phyloP scores from a whole-genome alignment of 2,888 invertebrate species.

The Drosophila flavopinicola region DNA sequence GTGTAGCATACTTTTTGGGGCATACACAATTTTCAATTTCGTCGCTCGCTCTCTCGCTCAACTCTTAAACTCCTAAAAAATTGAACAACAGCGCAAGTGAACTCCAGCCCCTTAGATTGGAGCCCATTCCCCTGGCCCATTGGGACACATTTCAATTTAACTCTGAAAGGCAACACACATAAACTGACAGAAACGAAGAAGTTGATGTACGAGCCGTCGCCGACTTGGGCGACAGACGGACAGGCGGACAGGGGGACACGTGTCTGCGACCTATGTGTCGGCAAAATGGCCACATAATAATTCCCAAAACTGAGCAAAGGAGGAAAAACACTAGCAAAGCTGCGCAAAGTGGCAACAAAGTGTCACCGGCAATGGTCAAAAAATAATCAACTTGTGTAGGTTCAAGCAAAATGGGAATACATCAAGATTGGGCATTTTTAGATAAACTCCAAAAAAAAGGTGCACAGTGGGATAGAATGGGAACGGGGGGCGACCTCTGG shows the following conservation, averaged over 20 bases:
- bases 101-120: not conserved
- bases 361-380: slow-evolving; percentile 42
- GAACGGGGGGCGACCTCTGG: slow-evolving; percentile 1
- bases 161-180: slow-evolving; percentile 53
- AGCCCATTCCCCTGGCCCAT: slow-evolving; percentile 18
- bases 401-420: slow-evolving; percentile 32
- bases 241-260: slow-evolving; percentile 48
- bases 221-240: slow-evolving; percentile 19
- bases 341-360: slow-evolving; percentile 31
- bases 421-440: slow-evolving; percentile 35
- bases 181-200: slow-evolving; percentile 49
- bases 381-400: slow-evolving; percentile 60
- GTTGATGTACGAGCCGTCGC: slow-evolving; percentile 46
- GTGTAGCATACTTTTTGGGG: slow-evolving; percentile 36
- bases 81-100: slow-evolving; percentile 10
- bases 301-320: slow-evolving; percentile 44
- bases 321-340: slow-evolving; percentile 27
- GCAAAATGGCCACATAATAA: slow-evolving; percentile 66
- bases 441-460: slow-evolving; percentile 28
- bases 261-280: slow-evolving; percentile 41
- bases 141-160: slow-evolving; percentile 71
- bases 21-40: slow-evolving; percentile 5
- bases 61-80: slow-evolving; percentile 25
- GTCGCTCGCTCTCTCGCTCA: no score
- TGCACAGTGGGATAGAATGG: not conserved